Percentiles rank a stretch among this genome's conserved stretches.
Evolutionary conservation across 1,140 invertebrate genomes (phyloP).

Genomic region (Dolichoris vasculosae): DNA sequence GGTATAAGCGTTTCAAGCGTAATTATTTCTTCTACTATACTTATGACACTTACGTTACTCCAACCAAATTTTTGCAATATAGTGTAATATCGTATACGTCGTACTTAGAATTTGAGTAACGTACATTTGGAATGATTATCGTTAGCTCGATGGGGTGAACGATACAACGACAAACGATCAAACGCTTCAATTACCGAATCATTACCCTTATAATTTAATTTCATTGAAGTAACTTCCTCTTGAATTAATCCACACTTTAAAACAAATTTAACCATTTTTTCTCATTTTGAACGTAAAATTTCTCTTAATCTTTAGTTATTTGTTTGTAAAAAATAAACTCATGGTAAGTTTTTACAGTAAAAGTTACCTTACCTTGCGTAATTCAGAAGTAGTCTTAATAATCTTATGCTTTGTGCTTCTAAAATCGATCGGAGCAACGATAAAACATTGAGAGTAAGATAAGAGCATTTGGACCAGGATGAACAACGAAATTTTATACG

Average conservation of each 20-base stretch:
- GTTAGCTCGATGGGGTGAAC: neutral
- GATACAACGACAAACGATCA: too few relatives aligned
- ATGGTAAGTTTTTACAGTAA: neutral
- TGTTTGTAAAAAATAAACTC: neutral
- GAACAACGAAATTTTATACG: too few relatives aligned
- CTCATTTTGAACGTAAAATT: neutral
- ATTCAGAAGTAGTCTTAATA: neutral
- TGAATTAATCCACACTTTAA: neutral
- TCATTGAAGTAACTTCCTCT: neutral
- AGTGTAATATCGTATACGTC: neutral
- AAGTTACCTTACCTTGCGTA: neutral
- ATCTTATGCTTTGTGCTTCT: neutral
- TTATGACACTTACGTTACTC: neutral
- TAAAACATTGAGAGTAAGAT: too few relatives aligned
- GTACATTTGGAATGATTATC: neutral
- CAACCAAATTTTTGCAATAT: neutral
- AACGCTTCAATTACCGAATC: neutral
- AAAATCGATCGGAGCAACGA: neutral
- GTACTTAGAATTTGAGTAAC: neutral
- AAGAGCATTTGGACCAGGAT: too few relatives aligned
- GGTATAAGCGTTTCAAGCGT: neutral
- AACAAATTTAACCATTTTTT: neutral
- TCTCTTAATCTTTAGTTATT: neutral
- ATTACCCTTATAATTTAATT: neutral
- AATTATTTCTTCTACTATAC: neutral